Evolutionary conservation across 2,888 invertebrate species (phyloP), one percentile per base, ranked within the genome.

Genomic region (Euclidia mi): DNA sequence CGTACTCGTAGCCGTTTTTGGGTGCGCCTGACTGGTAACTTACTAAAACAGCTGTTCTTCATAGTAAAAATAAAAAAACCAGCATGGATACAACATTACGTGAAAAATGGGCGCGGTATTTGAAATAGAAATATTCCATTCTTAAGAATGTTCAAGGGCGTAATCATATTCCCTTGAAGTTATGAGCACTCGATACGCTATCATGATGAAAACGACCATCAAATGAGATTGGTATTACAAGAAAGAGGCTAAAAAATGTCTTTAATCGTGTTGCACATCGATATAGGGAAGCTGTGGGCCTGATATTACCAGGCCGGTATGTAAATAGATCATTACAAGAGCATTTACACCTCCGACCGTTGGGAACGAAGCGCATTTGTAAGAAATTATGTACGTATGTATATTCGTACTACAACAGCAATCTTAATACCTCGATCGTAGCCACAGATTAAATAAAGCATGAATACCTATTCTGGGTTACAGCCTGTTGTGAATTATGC

Each of bases 301-400:
- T 28, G 25, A 60, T 56, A 67, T 74, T 60, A 49, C 67, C 46
- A 25, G n/a, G 50, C 46, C 31, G 50, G 56, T 68, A 80, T 79
- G 61, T 75, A 77, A 76, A 75, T 75, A 70, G 70, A 67, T 75
- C 51, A 73, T 77, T 69, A 78, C 69, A 70, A 67, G 64, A 67
- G 40, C 68, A 67, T 79, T 81, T 73, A 75, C 76, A 76, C 76
- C 73, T 76, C 52, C 41, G 51, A 47, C 59, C 50, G 60, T 50
- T 56, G 61, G 56, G 65, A 69, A 48, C 48, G 52, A 31, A 49
- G 43, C 43, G 41, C 58, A 63, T 63, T 62, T 58, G 60, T 65
- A 65, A 41, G 38, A 52, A 35, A 63, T 59, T 57, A 68, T 55
- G 47, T 56, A 35, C 46, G 50, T 47, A 62, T 62, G 40, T 44